These are phyloP conservation scores for Felis chaus DNA, from an alignment of 2,113 vertebrate species.

Conservation along the genomic window DNA sequence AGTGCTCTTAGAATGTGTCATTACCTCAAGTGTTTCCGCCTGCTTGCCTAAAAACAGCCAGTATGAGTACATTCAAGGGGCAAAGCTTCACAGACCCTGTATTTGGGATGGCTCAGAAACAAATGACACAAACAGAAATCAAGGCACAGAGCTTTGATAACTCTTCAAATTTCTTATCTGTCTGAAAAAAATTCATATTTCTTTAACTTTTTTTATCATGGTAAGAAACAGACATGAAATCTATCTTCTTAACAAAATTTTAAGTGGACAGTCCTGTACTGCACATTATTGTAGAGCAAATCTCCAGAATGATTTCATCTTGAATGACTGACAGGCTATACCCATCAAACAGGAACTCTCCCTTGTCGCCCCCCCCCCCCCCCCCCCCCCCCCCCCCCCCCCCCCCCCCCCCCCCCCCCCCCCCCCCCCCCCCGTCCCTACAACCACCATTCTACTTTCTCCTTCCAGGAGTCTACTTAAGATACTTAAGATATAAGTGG, in stretches of 20 bases:
- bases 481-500: not conserved
- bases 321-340: not conserved
- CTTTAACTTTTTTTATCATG: not conserved
- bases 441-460: not conserved
- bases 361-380: not conserved
- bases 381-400: not conserved
- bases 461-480: not conserved
- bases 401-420: not conserved
- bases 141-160: not conserved
- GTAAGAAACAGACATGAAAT: not conserved
- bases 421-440: not conserved
- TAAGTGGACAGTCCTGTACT: not conserved
- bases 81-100: not conserved
- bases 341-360: not conserved
- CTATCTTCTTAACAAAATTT: not conserved
- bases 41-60: not conserved
- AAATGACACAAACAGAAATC: not conserved
- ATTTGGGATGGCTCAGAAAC: not conserved
- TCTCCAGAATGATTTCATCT: not conserved
- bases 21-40: not conserved
- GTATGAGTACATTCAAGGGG: not conserved
- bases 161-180: not conserved
- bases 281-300: not conserved
- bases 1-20: not conserved
- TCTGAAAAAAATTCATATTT: not conserved